These are phyloP conservation scores for Notothenia coriiceps DNA, from an alignment of 2,113 vertebrate genomes.

Conservation along the genomic window DNA sequence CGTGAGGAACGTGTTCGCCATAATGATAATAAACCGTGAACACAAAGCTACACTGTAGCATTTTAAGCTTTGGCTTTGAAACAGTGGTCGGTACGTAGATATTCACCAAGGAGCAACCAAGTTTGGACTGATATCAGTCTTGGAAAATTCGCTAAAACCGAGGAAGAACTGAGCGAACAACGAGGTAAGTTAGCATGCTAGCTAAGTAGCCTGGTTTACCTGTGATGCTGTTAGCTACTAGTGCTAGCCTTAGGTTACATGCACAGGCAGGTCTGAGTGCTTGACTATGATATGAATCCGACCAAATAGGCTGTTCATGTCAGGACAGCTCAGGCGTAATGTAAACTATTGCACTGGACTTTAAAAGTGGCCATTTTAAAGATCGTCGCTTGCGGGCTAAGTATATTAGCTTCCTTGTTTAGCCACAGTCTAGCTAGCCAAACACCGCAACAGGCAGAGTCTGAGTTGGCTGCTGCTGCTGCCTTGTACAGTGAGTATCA, in stretches of 20 bases:
- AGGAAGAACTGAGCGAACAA: slow-evolving; percentile 58
- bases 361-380: background rate
- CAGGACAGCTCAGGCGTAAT: background rate
- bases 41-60: slow-evolving; percentile 66
- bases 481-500: background rate
- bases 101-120: background rate
- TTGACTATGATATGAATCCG: background rate
- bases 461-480: slow-evolving; percentile 15
- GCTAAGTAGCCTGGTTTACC: slow-evolving; percentile 54
- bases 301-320: background rate
- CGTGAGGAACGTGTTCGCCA: slow-evolving; percentile 81
- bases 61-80: slow-evolving; percentile 33
- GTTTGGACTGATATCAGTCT: background rate
- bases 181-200: slow-evolving; percentile 77
- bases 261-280: background rate
- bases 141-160: background rate
- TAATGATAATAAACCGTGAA: slow-evolving; percentile 82
- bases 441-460: slow-evolving; percentile 55
- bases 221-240: slow-evolving; percentile 40
- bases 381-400: background rate
- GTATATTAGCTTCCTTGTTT: slow-evolving; percentile 58
- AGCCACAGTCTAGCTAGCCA: slow-evolving; percentile 41
- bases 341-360: background rate
- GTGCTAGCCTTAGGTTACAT: background rate
- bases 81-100: background rate